Base-by-base conservation (phyloP, 1,140 invertebrate species). In the Drosophila biarmipes region DNA sequence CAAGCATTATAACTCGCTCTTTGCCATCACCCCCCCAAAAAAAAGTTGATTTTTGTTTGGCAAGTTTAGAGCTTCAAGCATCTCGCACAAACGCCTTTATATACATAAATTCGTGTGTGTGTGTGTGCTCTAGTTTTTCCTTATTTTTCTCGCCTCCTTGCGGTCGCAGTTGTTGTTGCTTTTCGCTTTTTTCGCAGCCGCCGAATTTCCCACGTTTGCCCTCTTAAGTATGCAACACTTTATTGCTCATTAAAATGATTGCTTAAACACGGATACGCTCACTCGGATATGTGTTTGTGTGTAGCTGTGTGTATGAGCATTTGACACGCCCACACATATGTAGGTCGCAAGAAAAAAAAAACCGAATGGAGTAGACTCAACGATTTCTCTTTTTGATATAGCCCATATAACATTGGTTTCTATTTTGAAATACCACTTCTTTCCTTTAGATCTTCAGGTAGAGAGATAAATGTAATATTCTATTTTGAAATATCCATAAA, bases 191-290 rank as follows among this genome's bases (percentile, higher is more conserved):
- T 78, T 75, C 64, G 34, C 67, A 71, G 64, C 67, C 67, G 67
- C 67, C 67, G 27, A 71, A 71, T 69, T 71, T 71, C 67, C 63
- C 67, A 71, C 67, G 67, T 69, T 69, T 53, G 74, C 54, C 69
- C 80, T 69, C 69, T 69, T 69, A 78, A 84, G 74, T 74, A 61
- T 78, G 79, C 75, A 84, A 84, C 71, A 79, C 73, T 82, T 82
- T 82, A 82, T 84, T 57, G 80, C 80, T 84, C 80, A 82, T 82
- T 82, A 82, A 82, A 82, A 84, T 78, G 71, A 66, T 75, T 78
- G 80, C 74, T 43, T 71, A 71, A 56, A 71, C 51, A 69, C 31
- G 63, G 49, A 49, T 51, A 71, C 15, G 10, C 10, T 11, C n/a
- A 38, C 35, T 54, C 21, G 24, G 46, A 49, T 17, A 31, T 24